Evolutionary conservation across 2,888 invertebrate genomes (phyloP), one percentile per base, ranked within the genome.

Genomic region (Heliconius hortense): DNA sequence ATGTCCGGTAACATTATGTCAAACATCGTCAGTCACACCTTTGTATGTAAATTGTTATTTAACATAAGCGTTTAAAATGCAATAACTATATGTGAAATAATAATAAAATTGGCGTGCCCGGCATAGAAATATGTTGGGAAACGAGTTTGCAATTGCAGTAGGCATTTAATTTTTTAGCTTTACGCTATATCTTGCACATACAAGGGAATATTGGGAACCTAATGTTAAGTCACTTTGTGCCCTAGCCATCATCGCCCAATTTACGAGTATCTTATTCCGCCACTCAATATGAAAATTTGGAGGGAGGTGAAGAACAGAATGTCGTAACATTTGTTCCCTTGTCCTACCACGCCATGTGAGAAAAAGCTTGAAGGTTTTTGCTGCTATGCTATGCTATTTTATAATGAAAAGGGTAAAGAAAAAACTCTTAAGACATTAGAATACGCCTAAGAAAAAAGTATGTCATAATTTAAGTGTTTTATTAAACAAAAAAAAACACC

Each of bases 21-120:
- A 72, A 68, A 70, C 75, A 71, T 74, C 60, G 73, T 24, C 43
- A 21, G 60, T 76, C 63, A 68, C 73, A 66, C 74, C 79, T 76
- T 74, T 77, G 72, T 74, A 77, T 77, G 77, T 71, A 71, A 76
- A 77, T 77, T 10, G 71, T 35, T 71, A 43, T 24, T 60, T 71
- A 71, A 18, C 60, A 60, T 60, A 60, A 71, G 26, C 71, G 59
- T 59, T 71, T 71, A 39, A 60, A 71, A 60, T 71, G 60, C 39
- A 60, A 60, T 43, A 71, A 60, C 15, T 24, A 35, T 71, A 35
- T 24, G 26, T 71, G 26, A 71, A 59, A 60, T 60, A 59, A 59
- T 59, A 60, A 35, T 60, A 24, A 71, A 26, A 24, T 60, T 39
- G 26, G 21, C 56, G 56, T 69, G n/a, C 8, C 15, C 35, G 4